phyloP scores from a whole-genome alignment of 35 echinoderm and acorn worm genomes.

The Apostichopus parvimensis region DNA sequence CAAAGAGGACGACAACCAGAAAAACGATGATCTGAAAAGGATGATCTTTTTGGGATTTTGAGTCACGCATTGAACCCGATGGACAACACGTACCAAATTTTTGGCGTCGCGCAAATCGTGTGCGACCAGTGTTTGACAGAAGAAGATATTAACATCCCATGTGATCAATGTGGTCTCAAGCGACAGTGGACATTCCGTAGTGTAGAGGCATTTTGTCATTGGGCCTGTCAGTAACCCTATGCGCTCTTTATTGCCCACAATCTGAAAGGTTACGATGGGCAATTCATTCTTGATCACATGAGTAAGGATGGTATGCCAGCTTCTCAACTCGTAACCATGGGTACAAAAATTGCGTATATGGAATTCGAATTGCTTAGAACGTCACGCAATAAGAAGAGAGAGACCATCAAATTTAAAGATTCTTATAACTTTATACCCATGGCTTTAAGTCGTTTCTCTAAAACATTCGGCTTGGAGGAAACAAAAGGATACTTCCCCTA shows the following conservation, averaged over 20 bases:
- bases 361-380: neutral
- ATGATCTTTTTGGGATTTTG: too few relatives aligned
- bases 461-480: conserved; percentile 16
- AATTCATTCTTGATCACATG: neutral
- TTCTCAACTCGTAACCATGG: neutral
- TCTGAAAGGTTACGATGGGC: conserved; percentile 13
- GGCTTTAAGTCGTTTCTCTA: neutral
- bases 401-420: neutral
- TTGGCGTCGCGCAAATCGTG: too few relatives aligned
- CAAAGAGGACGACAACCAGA: neutral
- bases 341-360: conserved; percentile 28
- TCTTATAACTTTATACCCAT: conserved; percentile 9
- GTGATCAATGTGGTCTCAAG: too few relatives aligned
- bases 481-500: conserved; percentile 29
- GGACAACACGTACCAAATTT: too few relatives aligned
- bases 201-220: neutral
- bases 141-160: neutral
- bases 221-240: neutral
- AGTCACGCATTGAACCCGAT: too few relatives aligned
- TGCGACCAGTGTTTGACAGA: too few relatives aligned
- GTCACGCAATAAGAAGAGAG: neutral
- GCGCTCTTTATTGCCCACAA: conserved; percentile 20
- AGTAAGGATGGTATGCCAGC: neutral
- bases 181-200: neutral
- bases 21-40: too few relatives aligned